Conservation (phyloP, 2,888 invertebrate species). For the Erannis defoliaria region DNA sequence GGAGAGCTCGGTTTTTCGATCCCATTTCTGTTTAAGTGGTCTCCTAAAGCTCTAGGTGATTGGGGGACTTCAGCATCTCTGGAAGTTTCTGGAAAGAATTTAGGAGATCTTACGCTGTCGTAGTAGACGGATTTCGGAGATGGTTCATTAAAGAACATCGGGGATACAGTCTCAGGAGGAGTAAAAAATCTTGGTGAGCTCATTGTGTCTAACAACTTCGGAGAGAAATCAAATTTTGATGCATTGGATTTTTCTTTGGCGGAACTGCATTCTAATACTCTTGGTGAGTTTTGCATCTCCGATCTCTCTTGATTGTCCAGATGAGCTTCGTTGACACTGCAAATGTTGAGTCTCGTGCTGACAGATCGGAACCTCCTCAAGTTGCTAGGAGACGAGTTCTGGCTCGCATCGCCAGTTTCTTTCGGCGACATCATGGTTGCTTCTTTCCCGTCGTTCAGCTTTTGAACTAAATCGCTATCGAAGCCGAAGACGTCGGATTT, state of each 20-base stretch:
- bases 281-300: conserved; percentile 79
- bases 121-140: conserved; percentile 81
- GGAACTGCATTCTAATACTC: conserved; percentile 73
- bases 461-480: conserved; percentile 65
- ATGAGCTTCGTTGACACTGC: conserved; percentile 68
- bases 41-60: conserved; percentile 71
- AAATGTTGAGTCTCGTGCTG: conserved; percentile 77
- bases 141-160: conserved; percentile 78
- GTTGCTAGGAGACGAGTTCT: conserved; percentile 69
- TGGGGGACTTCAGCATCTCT: conserved; percentile 72
- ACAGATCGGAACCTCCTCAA: conserved; percentile 74
- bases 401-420: conserved; percentile 52
- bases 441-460: conserved; percentile 58
- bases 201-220: conserved; percentile 72
- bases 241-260: conserved; percentile 76
- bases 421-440: conserved; percentile 56
- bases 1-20: conserved; percentile 77
- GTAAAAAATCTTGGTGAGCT: conserved; percentile 79
- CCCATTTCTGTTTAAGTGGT: conserved; percentile 73
- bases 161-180: conserved; percentile 77
- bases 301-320: conserved; percentile 67
- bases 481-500: conserved; percentile 77
- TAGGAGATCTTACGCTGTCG: conserved; percentile 77
- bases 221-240: conserved; percentile 80
- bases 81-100: conserved; percentile 79